Evolutionary conservation across 2,888 invertebrate genomes (phyloP).

Genomic region (Oegoconia quadripuncta): DNA sequence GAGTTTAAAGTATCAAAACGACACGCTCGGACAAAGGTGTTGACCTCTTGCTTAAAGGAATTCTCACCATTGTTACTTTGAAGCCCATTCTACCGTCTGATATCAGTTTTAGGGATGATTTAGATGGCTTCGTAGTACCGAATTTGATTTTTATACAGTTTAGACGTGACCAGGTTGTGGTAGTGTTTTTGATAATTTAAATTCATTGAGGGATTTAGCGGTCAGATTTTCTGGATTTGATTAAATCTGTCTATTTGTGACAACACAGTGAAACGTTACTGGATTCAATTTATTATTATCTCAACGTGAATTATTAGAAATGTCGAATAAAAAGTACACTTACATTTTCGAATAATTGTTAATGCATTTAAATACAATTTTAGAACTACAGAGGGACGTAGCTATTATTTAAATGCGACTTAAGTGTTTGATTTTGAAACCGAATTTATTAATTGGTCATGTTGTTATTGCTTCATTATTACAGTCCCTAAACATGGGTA

Average conservation of each 20-base stretch:
- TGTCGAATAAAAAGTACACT: not conserved
- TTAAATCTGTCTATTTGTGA: not conserved
- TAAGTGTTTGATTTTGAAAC: too few relatives aligned
- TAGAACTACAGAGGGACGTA: too few relatives aligned
- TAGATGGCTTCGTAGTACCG: conserved; percentile 2
- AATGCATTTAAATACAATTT: too few relatives aligned
- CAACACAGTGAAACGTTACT: not conserved
- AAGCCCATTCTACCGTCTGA: conserved; percentile 12
- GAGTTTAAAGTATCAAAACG: conserved; percentile 5
- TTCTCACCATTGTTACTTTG: conserved; percentile 10
- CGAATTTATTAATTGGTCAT: too few relatives aligned
- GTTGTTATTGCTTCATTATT: too few relatives aligned
- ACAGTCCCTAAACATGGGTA: too few relatives aligned
- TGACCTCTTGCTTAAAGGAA: conserved; percentile 9
- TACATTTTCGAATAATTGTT: too few relatives aligned
- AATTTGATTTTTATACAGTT: conserved; percentile 1
- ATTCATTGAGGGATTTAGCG: conserved; percentile 7
- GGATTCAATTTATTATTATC: not conserved
- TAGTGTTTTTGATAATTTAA: conserved; percentile 2
- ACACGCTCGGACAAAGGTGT: conserved; percentile 6
- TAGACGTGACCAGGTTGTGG: not conserved
- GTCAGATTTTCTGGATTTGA: conserved; percentile 2
- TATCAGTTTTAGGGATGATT: conserved; percentile 8
- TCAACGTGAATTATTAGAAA: not conserved
- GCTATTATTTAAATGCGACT: too few relatives aligned